Evolutionary conservation across 2,888 invertebrate genomes (phyloP).

Genomic region (Labia minor): DNA sequence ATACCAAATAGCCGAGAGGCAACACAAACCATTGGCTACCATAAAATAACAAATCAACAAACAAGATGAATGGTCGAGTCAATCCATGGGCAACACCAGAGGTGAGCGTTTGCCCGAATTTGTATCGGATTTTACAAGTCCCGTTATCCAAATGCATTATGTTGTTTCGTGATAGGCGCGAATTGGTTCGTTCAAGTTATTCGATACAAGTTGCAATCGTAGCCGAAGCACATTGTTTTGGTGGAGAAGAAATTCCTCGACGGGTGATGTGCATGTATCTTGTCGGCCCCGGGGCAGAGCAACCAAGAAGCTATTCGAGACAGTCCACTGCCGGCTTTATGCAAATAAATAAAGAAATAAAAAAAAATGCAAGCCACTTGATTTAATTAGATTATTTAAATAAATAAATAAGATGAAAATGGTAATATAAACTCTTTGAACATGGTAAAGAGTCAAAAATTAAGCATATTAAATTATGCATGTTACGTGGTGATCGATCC

Average conservation of each 20-base stretch:
- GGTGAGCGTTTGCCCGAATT: not conserved
- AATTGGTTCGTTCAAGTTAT: too few species aligned
- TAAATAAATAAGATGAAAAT: not conserved
- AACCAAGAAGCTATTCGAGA: not conserved
- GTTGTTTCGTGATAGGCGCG: not conserved
- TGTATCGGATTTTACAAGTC: not conserved
- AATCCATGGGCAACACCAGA: not conserved
- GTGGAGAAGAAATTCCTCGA: too few species aligned
- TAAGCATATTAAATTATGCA: too few species aligned
- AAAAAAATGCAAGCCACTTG: too few species aligned
- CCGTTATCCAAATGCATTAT: not conserved
- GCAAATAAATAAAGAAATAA: too few species aligned
- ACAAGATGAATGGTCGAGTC: not conserved
- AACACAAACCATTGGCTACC: not conserved
- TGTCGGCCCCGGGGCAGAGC: not conserved
- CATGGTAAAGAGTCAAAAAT: too few species aligned
- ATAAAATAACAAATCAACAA: conserved; percentile 1
- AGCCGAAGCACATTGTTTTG: too few species aligned
- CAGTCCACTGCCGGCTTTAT: not conserved
- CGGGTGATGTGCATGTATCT: not conserved
- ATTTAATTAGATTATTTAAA: not conserved
- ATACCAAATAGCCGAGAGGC: conserved; percentile 22
- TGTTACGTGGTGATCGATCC: too few species aligned
- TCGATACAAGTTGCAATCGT: too few species aligned
- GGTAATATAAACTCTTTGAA: too few species aligned